Conservation (phyloP, 53 echinoderm and acorn worm species). For the Stichopus horrens region DNA sequence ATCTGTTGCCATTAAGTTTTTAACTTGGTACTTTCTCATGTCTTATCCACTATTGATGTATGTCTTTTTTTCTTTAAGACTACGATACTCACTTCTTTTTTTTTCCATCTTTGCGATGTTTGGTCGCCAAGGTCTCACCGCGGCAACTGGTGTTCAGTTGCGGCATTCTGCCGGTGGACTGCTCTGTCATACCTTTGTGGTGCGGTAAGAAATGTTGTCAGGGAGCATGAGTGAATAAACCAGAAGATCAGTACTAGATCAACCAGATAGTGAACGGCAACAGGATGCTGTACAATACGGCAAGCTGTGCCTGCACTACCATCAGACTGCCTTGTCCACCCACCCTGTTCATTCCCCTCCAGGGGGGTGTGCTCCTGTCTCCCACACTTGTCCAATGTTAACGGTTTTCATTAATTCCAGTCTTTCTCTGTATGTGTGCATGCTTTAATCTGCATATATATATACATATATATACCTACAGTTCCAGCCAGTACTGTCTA, state of each 20-base stretch:
- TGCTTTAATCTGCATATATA: background rate
- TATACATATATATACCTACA: background rate
- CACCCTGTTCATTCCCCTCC: background rate
- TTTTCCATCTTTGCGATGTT: background rate
- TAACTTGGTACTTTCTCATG: background rate
- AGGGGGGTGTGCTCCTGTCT: background rate
- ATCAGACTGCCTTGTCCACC: background rate
- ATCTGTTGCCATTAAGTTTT: background rate
- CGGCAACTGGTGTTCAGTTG: no score
- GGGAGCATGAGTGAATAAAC: no score
- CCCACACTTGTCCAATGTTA: no score
- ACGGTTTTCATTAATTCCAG: background rate
- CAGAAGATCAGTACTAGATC: background rate
- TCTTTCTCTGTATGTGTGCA: background rate
- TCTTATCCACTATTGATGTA: background rate
- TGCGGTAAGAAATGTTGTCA: no score
- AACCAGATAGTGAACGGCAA: no score
- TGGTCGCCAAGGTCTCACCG: background rate
- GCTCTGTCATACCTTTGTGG: no score
- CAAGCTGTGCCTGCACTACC: no score
- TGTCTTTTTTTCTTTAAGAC: background rate
- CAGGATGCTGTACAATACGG: no score
- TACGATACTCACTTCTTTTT: background rate
- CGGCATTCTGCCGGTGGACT: no score
- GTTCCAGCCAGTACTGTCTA: constrained; percentile 14